Evolutionary conservation across 2,113 vertebrate genomes (phyloP), one percentile per base, ranked within the genome.

Genomic region (Nanorana parkeri): DNA sequence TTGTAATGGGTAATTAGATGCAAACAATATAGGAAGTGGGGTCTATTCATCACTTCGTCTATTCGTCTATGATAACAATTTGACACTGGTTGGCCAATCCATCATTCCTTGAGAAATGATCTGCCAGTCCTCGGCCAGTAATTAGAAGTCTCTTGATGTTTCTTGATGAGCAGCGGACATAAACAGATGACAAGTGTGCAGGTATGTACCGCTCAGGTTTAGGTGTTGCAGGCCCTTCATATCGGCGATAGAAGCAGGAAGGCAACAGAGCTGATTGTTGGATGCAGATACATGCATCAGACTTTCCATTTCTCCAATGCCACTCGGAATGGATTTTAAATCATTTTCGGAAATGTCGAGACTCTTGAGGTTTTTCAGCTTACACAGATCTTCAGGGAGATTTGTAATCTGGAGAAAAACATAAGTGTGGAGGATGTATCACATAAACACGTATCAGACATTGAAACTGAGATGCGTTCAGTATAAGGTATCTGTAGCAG

Each of bases 281-380:
- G 63, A 54, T 66, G 88, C 90, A 17, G 78, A 73, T 67, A 93
- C 83, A 76, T 1, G 82, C 81, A 86, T 61, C 79, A 92, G 78
- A 54, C 13, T 83, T 78, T 67, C 86, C 73, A 91, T 10, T 77
- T 90, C 78, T 16, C 88, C 90, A 85, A 87, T 83, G 56, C 82
- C 87, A 71, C 61, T 75, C 76, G 90, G 91, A 60, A 93, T 80
- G 68, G 86, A 85, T 83, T 60, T 84, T 66, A 92, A 84, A 11
- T 64, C 84, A 54, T 89, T 93, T 84, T 92, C 77, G 77, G 90
- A 91, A 52, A 93, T 67, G 84, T 91, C 89, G 68, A 91, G 88
- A 36, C 84, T 78, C 87, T 80, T 86, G 51, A 92, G 86, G 63
- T 85, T 85, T 68, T 24, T 73, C 85, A 91, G 81, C 54, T 85